These are phyloP conservation scores for Phortica okadai DNA, from an alignment of 2,888 invertebrate species.

Conservation along the genomic window DNA sequence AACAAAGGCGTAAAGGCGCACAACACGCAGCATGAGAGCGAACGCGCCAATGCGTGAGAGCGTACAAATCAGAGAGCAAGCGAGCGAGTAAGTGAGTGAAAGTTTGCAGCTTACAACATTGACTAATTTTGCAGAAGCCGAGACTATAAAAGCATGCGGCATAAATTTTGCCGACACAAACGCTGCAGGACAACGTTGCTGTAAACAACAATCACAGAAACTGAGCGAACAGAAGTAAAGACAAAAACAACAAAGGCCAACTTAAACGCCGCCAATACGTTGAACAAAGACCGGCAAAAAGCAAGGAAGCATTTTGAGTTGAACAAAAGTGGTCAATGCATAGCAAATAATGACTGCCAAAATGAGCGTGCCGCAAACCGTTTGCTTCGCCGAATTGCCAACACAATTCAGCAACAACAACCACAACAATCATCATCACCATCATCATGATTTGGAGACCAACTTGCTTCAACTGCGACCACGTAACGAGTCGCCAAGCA, in stretches of 20 bases:
- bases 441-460: constrained; percentile 46
- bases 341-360: background rate
- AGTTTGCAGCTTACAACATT: constrained; percentile 26
- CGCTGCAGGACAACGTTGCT: constrained; percentile 63
- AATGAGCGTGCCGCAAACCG: constrained; percentile 66
- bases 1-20: background rate
- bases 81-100: background rate
- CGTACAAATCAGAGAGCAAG: constrained; percentile 26
- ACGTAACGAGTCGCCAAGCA: constrained; percentile 68
- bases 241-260: constrained; percentile 10
- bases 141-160: constrained; percentile 73
- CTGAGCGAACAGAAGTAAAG: constrained; percentile 5
- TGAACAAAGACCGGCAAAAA: constrained; percentile 57
- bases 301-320: constrained; percentile 41
- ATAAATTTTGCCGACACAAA: constrained; percentile 68
- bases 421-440: constrained; percentile 13
- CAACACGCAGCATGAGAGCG: constrained; percentile 16
- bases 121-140: constrained; percentile 47
- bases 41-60: constrained; percentile 2
- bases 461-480: background rate
- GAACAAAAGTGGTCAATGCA: background rate
- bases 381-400: constrained; percentile 68
- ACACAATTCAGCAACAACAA: constrained; percentile 35
- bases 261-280: background rate
- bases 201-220: constrained; percentile 42